Percentiles rank a stretch among this genome's conserved stretches.
phyloP scores from a whole-genome alignment of 2,888 invertebrate species.

The Cryptocheilus praepositus region DNA sequence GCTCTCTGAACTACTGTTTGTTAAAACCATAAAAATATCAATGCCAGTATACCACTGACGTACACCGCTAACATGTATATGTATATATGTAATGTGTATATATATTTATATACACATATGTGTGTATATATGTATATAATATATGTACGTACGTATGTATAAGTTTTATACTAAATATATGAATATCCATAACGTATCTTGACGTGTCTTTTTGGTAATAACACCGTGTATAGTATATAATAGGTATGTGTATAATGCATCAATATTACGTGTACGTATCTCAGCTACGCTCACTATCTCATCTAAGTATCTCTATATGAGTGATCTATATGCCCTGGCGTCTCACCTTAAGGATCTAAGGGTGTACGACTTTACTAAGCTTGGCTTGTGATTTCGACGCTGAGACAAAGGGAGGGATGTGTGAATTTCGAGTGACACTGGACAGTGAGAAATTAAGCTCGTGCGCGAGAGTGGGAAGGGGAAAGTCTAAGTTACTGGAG shows the following conservation, averaged over 20 bases:
- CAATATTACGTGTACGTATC: constrained; percentile 45
- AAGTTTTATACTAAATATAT: constrained; percentile 37
- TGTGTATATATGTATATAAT: constrained; percentile 41
- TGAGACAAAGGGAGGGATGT: constrained; percentile 1
- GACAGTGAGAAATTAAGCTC: constrained; percentile 8
- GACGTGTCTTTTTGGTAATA: constrained; percentile 36
- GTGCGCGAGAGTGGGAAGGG: constrained; percentile 1
- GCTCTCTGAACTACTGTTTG: constrained; percentile 23
- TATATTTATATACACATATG: constrained; percentile 48
- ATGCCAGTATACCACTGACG: constrained; percentile 46
- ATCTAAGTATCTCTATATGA: constrained; percentile 15
- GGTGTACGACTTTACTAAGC: constrained; percentile 39
- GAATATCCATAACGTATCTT: constrained; percentile 48
- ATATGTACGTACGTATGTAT: constrained; percentile 47
- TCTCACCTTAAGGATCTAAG: constrained; percentile 41
- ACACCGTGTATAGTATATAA: constrained; percentile 37
- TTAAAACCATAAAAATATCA: constrained; percentile 55
- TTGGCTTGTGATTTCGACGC: constrained; percentile 23
- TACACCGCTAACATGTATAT: constrained; percentile 49
- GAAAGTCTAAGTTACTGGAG: not conserved
- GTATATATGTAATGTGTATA: constrained; percentile 41
- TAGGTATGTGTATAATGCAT: constrained; percentile 53
- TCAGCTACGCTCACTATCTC: constrained; percentile 29
- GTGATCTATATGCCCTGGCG: constrained; percentile 34
- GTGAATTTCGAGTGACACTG: not conserved